Base-by-base conservation (phyloP, 2,113 vertebrate species). In the Copsychus sechellarum region DNA sequence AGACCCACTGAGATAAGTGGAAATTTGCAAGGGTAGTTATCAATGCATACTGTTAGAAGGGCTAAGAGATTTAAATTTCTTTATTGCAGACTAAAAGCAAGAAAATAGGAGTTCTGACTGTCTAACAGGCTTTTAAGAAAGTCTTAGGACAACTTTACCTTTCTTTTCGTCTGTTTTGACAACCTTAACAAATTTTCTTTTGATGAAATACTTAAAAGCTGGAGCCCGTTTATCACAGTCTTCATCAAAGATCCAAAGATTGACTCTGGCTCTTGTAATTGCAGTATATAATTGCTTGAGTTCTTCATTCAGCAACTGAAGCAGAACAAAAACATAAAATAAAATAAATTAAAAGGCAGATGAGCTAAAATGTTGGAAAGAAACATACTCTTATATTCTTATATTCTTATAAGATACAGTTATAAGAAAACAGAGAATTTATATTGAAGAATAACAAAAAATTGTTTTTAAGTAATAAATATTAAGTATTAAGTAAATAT, bases 221-320 rank as follows among this genome's bases (percentile, higher is more conserved):
- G 98, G 98, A n/a, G 97, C 97, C 12, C 98, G 95, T 87, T 98
- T 98, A 67, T 98, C 98, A 23, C 83, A 57, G 61, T 98, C 98
- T 94, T 98, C 98, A 61, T 98, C 98, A 4, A 98, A 98, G 85
- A 98, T 98, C 98, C 98, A 98, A 40, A 98, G 97, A 93, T 98
- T 98, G 69, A 98, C 98, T 26, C 98, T 97, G 80, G 98, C 98
- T 92, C 98, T 97, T 12, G 98, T 98, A 72, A 98, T 92, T 60
- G 98, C 98, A 5, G 98, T 98, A 34, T 98, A 98, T 31, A 98
- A 74, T 48, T 98, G 98, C 79, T 98, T 98, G 42, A 98, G 94
- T 36, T 98, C 98, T 67, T 98, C 98, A 28, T 98, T 98, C 66
- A 98, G 97, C 84, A 98, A 96, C 98, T 98, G 79, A 33, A 58